These are phyloP conservation scores for Siniperca chuatsi DNA, from an alignment of 2,113 vertebrate species.

Conservation along the genomic window DNA sequence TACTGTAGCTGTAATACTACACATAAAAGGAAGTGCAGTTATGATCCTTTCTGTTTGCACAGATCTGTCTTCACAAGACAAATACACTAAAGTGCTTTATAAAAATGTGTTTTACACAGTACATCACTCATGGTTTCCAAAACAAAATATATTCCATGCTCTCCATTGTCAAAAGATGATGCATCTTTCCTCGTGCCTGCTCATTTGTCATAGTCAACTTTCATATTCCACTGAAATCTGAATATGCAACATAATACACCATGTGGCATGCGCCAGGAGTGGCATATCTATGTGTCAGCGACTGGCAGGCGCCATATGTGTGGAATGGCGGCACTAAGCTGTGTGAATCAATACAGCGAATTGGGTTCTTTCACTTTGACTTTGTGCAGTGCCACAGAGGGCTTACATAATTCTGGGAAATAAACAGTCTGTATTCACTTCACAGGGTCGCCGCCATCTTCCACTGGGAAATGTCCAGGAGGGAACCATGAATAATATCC, in stretches of 20 bases:
- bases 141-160: constrained; percentile 20
- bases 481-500: constrained; percentile 79
- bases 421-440: constrained; percentile 81
- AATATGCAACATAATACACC: constrained; percentile 71
- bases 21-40: not conserved
- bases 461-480: constrained; percentile 79
- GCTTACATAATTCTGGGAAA: constrained; percentile 75
- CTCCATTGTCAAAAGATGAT: constrained; percentile 58
- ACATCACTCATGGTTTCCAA: constrained; percentile 1
- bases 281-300: constrained; percentile 59
- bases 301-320: constrained; percentile 64
- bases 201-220: constrained; percentile 80
- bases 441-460: constrained; percentile 66
- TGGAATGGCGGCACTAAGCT: constrained; percentile 39
- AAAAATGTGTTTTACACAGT: not conserved
- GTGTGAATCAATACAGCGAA: constrained; percentile 73
- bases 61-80: not conserved
- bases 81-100: constrained; percentile 2
- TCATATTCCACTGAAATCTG: constrained; percentile 74
- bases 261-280: constrained; percentile 52
- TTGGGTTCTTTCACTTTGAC: constrained; percentile 76
- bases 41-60: no score
- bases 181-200: constrained; percentile 52
- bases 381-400: constrained; percentile 70
- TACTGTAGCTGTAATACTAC: not conserved